Evolutionary conservation across 2,113 vertebrate species (phyloP), one percentile per base, ranked within the genome.

Genomic region (Pongo pygmaeus): DNA sequence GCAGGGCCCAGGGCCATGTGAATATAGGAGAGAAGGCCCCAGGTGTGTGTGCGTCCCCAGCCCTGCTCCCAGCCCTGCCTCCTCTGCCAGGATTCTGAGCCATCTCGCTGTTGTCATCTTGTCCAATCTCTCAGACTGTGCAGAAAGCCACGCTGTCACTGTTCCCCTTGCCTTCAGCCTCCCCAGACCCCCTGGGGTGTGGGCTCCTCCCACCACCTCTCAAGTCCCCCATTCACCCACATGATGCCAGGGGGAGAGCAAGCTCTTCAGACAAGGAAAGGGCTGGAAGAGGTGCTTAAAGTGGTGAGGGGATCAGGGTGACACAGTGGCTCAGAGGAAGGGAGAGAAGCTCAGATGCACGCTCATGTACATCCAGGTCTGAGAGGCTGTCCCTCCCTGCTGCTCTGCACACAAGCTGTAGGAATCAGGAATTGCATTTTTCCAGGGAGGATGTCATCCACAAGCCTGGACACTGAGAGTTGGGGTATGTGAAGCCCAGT

Each of bases 341-440:
- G 50, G 27, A 72, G 23, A 57, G 46, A 11, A 77, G 5, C 77
- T 30, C 3, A 8, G 43, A 74, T 3, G 9, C 13, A 7, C 46
- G 17, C 46, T 46, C 32, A 5, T 10, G 30, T 6, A 8, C 1
- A 0, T 59, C 72, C 25, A 6, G 13, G n/a, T 30, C 9, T 0
- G 1, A 23, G 74, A 38, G 25, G 2, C 14, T 23, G 35, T 3
- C 16, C n/a, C 13, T n/a, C 23, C 57, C 50, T 23, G 35, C 59
- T 25, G 72, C 64, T 23, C n/a, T 18, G 13, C 1, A 8, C 67
- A 38, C 8, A 12, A 14, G 57, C 69, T 46, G 5, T 11, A 8
- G 25, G 16, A 23, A 30, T 13, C 50, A 64, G 80, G 61, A 93
- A 13, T 35, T 18, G 46, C 46, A 25, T 46, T 27, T 74, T 38